Evolutionary conservation across 2,797 vertebrate species (phyloP).

Genomic region (Rallus crepitans): DNA sequence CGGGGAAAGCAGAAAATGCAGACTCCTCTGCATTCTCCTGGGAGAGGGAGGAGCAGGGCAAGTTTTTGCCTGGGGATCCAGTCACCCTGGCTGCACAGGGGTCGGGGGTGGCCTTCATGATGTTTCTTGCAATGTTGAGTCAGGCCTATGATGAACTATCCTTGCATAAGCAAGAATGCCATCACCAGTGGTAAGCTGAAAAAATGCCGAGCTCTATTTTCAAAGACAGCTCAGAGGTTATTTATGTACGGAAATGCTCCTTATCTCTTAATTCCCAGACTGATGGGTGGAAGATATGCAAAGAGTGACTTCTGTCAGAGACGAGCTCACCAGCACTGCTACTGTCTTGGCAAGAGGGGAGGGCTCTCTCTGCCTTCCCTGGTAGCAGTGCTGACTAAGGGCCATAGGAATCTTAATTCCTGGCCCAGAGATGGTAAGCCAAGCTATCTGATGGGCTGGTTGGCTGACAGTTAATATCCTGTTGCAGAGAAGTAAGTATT

Average conservation of each 20-base stretch:
- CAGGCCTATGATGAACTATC: conserved; percentile 49
- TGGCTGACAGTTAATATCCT: conserved; percentile 69
- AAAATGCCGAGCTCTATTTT: conserved; percentile 56
- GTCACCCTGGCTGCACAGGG: conserved; percentile 41
- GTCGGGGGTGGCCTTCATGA: conserved; percentile 43
- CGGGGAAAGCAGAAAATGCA: conserved; percentile 10
- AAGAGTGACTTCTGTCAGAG: conserved; percentile 72
- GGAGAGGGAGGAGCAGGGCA: conserved; percentile 5
- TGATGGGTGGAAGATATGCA: conserved; percentile 73
- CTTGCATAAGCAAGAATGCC: conserved; percentile 67
- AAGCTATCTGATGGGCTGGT: conserved; percentile 68
- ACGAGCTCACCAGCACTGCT: conserved; percentile 54
- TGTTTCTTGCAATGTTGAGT: conserved; percentile 45
- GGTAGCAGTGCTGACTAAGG: conserved; percentile 69
- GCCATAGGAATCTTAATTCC: conserved; percentile 69
- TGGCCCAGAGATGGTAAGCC: conserved; percentile 47
- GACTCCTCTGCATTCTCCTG: conserved; percentile 19
- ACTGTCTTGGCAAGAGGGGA: conserved; percentile 44
- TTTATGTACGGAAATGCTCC: conserved; percentile 71
- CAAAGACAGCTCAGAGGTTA: conserved; percentile 73
- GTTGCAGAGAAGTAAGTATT: not conserved
- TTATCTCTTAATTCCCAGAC: conserved; percentile 76
- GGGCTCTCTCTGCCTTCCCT: conserved; percentile 44
- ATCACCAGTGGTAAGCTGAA: conserved; percentile 44
- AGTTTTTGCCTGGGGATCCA: conserved; percentile 7